Percentiles rank a stretch among this genome's conserved stretches.
These are phyloP conservation scores for Nephrotoma flavescens DNA, from an alignment of 2,888 invertebrate genomes.

Conservation along the genomic window DNA sequence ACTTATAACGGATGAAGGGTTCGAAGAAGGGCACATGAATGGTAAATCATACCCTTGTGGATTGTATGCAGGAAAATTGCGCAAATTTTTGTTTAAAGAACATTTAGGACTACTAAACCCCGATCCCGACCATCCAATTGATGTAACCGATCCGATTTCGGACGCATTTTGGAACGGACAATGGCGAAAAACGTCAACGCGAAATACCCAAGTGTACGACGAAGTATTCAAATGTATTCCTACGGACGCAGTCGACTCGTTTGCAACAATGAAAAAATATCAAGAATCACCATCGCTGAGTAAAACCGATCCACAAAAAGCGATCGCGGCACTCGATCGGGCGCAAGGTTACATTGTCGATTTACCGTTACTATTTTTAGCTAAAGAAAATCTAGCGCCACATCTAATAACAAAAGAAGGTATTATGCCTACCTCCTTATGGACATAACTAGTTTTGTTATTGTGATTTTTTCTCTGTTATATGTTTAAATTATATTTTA, in stretches of 20 bases:
- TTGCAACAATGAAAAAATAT: conserved; percentile 60
- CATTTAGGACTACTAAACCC: conserved; percentile 60
- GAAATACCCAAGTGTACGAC: conserved; percentile 82
- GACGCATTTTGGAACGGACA: conserved; percentile 70
- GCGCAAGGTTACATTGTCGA: conserved; percentile 79
- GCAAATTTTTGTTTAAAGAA: conserved; percentile 78
- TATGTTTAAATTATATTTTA: conserved; percentile 1
- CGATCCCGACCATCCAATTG: conserved; percentile 33
- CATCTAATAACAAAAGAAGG: conserved; percentile 74
- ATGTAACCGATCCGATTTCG: conserved; percentile 65
- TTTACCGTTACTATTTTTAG: conserved; percentile 79
- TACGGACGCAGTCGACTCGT: conserved; percentile 64
- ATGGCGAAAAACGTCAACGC: conserved; percentile 67
- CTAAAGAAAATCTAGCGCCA: conserved; percentile 72
- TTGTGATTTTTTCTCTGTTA: background rate
- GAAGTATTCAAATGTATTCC: conserved; percentile 88
- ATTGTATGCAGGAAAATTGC: conserved; percentile 67
- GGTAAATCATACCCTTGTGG: conserved; percentile 70
- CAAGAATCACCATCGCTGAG: conserved; percentile 59
- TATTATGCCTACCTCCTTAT: conserved; percentile 80
- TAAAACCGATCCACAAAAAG: conserved; percentile 53
- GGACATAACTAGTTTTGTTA: conserved; percentile 48
- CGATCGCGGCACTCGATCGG: conserved; percentile 55
- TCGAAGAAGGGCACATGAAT: conserved; percentile 69
- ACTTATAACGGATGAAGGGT: conserved; percentile 68